Evolutionary conservation across 2,797 vertebrate genomes (phyloP).

Genomic region (Thunnus albacares): DNA sequence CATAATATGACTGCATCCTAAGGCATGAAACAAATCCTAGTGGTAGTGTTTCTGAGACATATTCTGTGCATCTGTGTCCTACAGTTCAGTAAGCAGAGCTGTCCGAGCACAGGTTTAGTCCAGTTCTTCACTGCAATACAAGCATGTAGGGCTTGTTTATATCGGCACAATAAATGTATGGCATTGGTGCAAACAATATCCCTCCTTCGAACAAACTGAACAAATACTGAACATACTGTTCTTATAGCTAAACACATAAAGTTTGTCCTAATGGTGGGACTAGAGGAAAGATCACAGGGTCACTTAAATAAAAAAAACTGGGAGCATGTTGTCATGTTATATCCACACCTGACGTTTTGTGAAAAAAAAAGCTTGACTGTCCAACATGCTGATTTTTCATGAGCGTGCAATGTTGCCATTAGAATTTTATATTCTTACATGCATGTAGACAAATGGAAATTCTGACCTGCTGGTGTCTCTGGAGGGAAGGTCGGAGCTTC

Average conservation of each 20-base stretch:
- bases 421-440: background rate
- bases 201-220: background rate
- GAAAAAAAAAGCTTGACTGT: background rate
- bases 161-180: background rate
- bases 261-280: background rate
- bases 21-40: conserved; percentile 62
- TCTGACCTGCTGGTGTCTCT: background rate
- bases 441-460: too few species aligned
- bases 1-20: conserved; percentile 47
- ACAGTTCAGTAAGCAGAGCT: background rate
- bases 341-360: background rate
- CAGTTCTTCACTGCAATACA: background rate
- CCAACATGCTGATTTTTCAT: too few species aligned
- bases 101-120: background rate
- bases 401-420: too few species aligned
- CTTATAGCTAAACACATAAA: background rate
- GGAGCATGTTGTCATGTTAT: background rate
- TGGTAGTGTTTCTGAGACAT: conserved; percentile 21
- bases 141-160: background rate
- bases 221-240: background rate
- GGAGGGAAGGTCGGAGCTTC: background rate
- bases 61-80: conserved; percentile 26
- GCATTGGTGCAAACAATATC: background rate
- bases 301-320: background rate
- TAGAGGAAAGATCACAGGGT: background rate